phyloP scores from a whole-genome alignment of 1,140 invertebrate genomes.

The Anoplophora glabripennis region DNA sequence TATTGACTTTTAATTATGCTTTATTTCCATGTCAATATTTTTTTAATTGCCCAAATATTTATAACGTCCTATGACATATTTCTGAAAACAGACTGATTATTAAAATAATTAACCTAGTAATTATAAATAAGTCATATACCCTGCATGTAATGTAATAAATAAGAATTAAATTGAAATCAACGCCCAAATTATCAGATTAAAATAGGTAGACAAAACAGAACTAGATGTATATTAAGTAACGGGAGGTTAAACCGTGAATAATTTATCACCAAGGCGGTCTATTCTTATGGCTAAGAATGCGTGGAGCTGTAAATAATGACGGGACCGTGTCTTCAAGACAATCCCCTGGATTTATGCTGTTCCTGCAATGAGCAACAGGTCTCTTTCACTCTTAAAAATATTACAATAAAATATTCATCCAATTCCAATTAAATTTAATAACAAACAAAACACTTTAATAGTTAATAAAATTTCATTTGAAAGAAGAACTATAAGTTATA shows the following conservation, averaged over 20 bases:
- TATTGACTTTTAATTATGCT: no score
- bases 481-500: no score
- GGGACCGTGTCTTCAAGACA: constrained; percentile 1
- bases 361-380: constrained; percentile 2
- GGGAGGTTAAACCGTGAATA: constrained; percentile 3
- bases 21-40: no score
- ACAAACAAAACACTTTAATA: no score
- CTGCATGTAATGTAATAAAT: not conserved
- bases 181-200: not conserved
- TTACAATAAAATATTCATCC: not conserved
- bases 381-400: no score
- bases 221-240: constrained; percentile 12
- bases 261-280: constrained; percentile 10
- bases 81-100: no score
- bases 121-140: no score
- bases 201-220: constrained; percentile 10
- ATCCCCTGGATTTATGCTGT: not conserved
- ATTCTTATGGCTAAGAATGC: constrained; percentile 11
- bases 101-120: no score
- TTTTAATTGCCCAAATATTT: no score
- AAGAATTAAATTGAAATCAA: constrained; percentile 10
- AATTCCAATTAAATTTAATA: not conserved
- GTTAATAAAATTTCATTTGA: no score
- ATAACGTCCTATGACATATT: no score
- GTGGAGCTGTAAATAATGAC: constrained; percentile 7